Evolutionary conservation across 2,888 invertebrate species (phyloP).

Genomic region (Orchestes rusci): DNA sequence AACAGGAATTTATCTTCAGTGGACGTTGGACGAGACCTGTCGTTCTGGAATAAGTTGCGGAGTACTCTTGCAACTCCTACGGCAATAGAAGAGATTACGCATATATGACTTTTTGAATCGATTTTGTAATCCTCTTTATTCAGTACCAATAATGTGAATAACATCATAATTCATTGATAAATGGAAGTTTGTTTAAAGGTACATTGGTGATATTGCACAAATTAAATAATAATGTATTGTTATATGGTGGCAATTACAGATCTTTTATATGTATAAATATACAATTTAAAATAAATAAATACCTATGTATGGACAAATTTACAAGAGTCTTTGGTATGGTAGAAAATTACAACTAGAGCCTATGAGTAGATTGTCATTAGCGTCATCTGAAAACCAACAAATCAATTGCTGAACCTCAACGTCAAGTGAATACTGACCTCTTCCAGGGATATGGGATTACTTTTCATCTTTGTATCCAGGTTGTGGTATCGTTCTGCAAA

Average conservation of each 20-base stretch:
- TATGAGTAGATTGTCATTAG: constrained; percentile 56
- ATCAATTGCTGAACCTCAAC: constrained; percentile 7
- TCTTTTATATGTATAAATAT: too few species aligned
- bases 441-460: constrained; percentile 63
- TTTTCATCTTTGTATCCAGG: constrained; percentile 63
- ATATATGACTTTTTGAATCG: too few species aligned
- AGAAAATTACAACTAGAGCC: constrained; percentile 18
- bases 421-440: constrained; percentile 48
- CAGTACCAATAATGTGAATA: too few species aligned
- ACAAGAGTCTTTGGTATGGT: constrained; percentile 32
- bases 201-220: background rate
- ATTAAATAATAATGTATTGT: too few species aligned
- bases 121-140: too few species aligned
- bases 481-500: constrained; percentile 59
- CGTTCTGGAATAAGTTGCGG: constrained; percentile 41
- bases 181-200: too few species aligned
- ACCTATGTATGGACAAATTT: too few species aligned
- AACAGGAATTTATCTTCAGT: constrained; percentile 57
- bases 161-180: too few species aligned
- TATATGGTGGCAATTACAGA: too few species aligned
- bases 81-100: constrained; percentile 1
- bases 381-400: constrained; percentile 52
- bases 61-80: constrained; percentile 28
- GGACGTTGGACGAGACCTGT: constrained; percentile 50
- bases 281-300: background rate